These are phyloP conservation scores for Pectinophora gossypiella DNA, from an alignment of 1,140 invertebrate genomes.

Conservation along the genomic window DNA sequence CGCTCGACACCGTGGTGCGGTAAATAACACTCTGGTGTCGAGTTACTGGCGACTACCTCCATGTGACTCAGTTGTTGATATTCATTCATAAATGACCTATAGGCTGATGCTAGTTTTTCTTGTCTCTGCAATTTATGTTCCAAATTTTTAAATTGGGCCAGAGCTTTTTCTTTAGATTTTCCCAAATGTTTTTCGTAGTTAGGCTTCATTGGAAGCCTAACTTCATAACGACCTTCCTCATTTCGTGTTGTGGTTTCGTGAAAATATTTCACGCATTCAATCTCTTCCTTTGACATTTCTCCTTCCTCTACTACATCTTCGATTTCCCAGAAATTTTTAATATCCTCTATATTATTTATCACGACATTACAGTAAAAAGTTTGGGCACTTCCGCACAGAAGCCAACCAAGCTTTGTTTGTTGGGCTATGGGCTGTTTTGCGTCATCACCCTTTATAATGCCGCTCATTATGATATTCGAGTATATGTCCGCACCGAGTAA, in stretches of 20 bases:
- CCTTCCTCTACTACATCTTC: slow-evolving; percentile 15
- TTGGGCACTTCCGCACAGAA: slow-evolving; percentile 20
- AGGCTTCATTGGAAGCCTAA: background rate
- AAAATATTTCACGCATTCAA: background rate
- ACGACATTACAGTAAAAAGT: slow-evolving; percentile 20
- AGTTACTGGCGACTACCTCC: background rate
- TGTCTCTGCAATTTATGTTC: background rate
- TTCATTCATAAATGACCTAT: background rate
- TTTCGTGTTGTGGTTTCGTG: background rate
- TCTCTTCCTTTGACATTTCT: background rate
- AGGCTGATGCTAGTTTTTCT: background rate
- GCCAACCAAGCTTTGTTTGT: slow-evolving; percentile 24
- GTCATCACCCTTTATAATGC: slow-evolving; percentile 7
- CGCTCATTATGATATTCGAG: slow-evolving; percentile 8
- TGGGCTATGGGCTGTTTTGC: slow-evolving; percentile 21
- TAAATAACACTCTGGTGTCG: background rate
- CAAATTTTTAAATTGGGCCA: background rate
- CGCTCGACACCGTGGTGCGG: background rate
- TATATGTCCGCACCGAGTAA: slow-evolving; percentile 15
- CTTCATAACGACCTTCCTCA: background rate
- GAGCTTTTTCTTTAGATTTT: background rate
- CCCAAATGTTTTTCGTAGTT: background rate
- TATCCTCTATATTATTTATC: slow-evolving; percentile 11
- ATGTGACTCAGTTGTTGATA: background rate
- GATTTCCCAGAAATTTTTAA: slow-evolving; percentile 18